Percentiles rank a stretch among this genome's conserved stretches.
These are phyloP conservation scores for Blastomussa wellsi DNA, from an alignment of 92 coral and sea anemone genomes.

Conservation along the genomic window DNA sequence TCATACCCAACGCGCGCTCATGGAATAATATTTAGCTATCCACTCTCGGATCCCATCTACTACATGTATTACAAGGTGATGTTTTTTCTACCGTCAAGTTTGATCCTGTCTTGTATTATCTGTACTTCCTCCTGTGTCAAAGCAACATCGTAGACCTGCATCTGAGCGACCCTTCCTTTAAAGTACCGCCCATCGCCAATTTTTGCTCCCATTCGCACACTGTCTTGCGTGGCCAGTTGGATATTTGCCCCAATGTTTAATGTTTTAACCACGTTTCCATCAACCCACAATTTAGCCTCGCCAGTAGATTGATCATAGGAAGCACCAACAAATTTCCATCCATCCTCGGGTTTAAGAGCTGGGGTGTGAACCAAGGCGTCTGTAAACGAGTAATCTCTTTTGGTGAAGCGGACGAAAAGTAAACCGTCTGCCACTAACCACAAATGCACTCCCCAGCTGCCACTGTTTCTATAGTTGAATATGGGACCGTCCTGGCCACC, in stretches of 20 bases:
- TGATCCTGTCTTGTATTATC: neutral
- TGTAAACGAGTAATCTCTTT: slow-evolving; percentile 43
- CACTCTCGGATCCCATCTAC: no score
- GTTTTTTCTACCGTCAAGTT: neutral
- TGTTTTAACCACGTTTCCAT: slow-evolving; percentile 39
- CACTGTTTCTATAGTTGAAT: slow-evolving; percentile 53
- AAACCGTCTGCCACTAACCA: slow-evolving; percentile 31
- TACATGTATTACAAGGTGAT: neutral
- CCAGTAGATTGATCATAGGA: slow-evolving; percentile 59
- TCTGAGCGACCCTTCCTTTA: slow-evolving; percentile 58
- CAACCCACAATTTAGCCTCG: slow-evolving; percentile 55
- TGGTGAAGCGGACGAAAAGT: slow-evolving; percentile 51
- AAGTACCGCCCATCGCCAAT: slow-evolving; percentile 49
- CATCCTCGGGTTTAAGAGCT: neutral
- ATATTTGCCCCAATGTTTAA: slow-evolving; percentile 42
- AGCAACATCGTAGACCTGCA: slow-evolving; percentile 58
- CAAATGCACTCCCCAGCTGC: slow-evolving; percentile 54
- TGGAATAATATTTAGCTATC: no score
- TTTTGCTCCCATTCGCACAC: slow-evolving; percentile 62
- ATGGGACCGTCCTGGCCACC: slow-evolving; percentile 51
- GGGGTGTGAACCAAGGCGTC: neutral
- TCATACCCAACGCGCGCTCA: no score
- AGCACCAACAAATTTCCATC: slow-evolving; percentile 70
- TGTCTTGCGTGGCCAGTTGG: slow-evolving; percentile 58
- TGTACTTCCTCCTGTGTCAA: slow-evolving; percentile 38